Percentiles rank a stretch among this genome's conserved stretches.
phyloP scores from a whole-genome alignment of 2,113 vertebrate species.

The Synchiropus splendidus region DNA sequence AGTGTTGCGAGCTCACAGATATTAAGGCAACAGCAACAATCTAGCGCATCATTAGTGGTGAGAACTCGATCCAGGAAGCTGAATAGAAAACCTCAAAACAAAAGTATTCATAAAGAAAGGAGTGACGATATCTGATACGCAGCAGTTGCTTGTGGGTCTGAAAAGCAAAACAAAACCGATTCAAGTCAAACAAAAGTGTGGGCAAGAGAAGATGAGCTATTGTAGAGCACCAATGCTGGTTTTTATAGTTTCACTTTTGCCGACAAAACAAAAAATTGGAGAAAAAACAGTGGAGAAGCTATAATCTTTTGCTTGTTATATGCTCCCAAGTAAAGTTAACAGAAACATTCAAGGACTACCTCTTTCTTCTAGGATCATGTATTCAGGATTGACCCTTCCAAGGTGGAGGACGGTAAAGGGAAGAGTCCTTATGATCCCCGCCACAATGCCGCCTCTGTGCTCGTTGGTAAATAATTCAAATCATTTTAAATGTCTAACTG shows the following conservation, averaged over 20 bases:
- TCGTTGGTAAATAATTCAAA: constrained; percentile 70
- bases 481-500: not conserved
- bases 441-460: constrained; percentile 79
- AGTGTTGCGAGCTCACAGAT: too few species aligned
- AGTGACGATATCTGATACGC: not conserved
- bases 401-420: constrained; percentile 85
- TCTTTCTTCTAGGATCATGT: constrained; percentile 70
- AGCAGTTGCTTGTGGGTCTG: not conserved
- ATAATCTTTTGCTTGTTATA: too few species aligned
- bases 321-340: too few species aligned
- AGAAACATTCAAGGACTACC: not conserved
- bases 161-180: not conserved
- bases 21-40: too few species aligned
- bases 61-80: constrained; percentile 3
- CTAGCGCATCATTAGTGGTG: not conserved
- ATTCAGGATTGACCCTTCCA: constrained; percentile 72
- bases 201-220: not conserved
- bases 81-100: not conserved
- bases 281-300: too few species aligned
- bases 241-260: too few species aligned
- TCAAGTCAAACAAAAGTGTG: not conserved
- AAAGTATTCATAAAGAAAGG: too few species aligned
- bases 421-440: constrained; percentile 90
- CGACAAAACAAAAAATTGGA: too few species aligned
- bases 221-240: too few species aligned